phyloP scores from a whole-genome alignment of 2,888 invertebrate genomes.

The Uloborus plumipes region DNA sequence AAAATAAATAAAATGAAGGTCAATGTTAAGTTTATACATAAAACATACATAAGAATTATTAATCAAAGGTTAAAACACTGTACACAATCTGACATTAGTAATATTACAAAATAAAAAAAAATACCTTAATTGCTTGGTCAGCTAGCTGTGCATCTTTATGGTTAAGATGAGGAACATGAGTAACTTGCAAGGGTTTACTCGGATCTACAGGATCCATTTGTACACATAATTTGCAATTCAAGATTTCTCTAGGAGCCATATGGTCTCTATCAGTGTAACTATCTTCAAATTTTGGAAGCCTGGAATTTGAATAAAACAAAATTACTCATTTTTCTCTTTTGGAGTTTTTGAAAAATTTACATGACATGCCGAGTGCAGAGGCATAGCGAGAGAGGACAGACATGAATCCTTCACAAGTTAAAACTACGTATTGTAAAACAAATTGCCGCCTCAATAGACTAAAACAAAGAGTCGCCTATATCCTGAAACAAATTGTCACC shows the following conservation, averaged over 20 bases:
- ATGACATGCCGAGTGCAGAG: no score
- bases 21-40: background rate
- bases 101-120: background rate
- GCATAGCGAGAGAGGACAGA: no score
- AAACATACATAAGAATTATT: background rate
- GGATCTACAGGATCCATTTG: slow-evolving; percentile 88
- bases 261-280: slow-evolving; percentile 24
- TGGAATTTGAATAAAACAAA: no score
- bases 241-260: slow-evolving; percentile 19
- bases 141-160: slow-evolving; percentile 74
- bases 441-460: no score
- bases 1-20: background rate
- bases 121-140: slow-evolving; percentile 78
- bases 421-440: no score
- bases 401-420: no score
- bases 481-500: no score
- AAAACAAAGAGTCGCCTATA: no score
- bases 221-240: slow-evolving; percentile 86
- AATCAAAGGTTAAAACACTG: background rate
- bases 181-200: slow-evolving; percentile 79
- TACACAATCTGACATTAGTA: no score
- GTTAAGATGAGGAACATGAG: slow-evolving; percentile 73
- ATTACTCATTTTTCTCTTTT: no score
- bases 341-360: no score
- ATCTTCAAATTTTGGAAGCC: slow-evolving; percentile 39